These are phyloP conservation scores for Smittia aterrima DNA, from an alignment of 2,888 invertebrate genomes.

Conservation along the genomic window DNA sequence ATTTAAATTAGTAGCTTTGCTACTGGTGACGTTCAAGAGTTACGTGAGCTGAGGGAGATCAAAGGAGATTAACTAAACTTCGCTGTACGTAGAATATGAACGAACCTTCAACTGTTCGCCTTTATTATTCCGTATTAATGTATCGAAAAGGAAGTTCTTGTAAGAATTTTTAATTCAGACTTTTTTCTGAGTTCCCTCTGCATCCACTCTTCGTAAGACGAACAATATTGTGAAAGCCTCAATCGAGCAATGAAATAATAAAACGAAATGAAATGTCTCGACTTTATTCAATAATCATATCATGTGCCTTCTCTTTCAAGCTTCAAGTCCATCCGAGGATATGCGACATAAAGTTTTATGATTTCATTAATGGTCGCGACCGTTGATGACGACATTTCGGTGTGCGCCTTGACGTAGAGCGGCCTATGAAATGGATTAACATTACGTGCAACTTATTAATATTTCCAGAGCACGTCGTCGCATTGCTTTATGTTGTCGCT, in stretches of 20 bases:
- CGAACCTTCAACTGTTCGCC: too few relatives aligned
- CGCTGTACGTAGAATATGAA: too few relatives aligned
- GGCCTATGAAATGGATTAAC: constrained; percentile 34
- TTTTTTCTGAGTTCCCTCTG: constrained; percentile 3
- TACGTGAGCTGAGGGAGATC: too few relatives aligned
- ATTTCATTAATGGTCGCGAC: constrained; percentile 4
- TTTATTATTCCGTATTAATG: constrained; percentile 39
- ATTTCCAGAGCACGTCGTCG: background rate
- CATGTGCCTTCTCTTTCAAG: background rate
- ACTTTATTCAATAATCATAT: constrained; percentile 7
- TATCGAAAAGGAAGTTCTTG: constrained; percentile 37
- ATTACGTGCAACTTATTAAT: constrained; percentile 33
- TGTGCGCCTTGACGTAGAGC: background rate
- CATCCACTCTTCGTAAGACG: background rate
- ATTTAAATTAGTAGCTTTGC: constrained; percentile 23
- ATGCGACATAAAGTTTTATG: constrained; percentile 27
- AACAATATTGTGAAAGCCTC: constrained; percentile 25
- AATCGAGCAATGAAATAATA: background rate
- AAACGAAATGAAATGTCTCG: background rate
- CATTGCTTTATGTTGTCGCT: background rate
- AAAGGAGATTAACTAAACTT: too few relatives aligned
- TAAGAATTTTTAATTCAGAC: constrained; percentile 29
- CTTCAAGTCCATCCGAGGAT: constrained; percentile 16
- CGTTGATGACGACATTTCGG: constrained; percentile 8
- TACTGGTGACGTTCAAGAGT: too few relatives aligned